A percentile compares a stretch with the other conserved stretches of the same genome.
phyloP scores from a whole-genome alignment of 2,113 vertebrate species.

The Psammodynastes pulverulentus region DNA sequence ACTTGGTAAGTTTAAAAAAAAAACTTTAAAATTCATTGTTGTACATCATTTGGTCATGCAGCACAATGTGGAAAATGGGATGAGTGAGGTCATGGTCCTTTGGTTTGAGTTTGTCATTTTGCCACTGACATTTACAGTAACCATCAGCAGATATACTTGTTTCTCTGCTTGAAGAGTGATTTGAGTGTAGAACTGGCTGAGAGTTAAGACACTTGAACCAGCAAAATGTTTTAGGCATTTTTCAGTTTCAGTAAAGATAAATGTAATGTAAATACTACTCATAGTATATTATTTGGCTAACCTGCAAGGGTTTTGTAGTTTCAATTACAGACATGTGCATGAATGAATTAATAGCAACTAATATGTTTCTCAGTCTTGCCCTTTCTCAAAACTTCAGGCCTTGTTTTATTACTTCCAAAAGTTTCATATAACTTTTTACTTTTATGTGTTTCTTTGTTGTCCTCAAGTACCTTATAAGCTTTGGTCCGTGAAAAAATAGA shows the following conservation, averaged over 20 bases:
- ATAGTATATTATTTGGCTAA: not conserved
- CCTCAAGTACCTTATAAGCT: not conserved
- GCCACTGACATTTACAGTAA: slow-evolving; percentile 10
- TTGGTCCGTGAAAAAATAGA: not conserved
- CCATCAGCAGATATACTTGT: not conserved
- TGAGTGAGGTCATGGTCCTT: not conserved
- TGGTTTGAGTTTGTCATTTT: slow-evolving; percentile 1
- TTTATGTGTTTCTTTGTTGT: not conserved
- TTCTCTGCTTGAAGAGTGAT: not conserved
- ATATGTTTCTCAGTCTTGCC: not conserved
- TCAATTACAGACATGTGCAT: not conserved
- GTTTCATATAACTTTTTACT: not conserved
- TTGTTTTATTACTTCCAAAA: not conserved
- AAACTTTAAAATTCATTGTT: not conserved
- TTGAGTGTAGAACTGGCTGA: not conserved
- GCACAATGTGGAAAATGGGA: not conserved
- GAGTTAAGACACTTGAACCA: not conserved
- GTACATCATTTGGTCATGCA: not conserved
- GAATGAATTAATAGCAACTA: not conserved
- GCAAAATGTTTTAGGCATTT: not conserved
- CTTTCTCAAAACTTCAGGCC: not conserved
- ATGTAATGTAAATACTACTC: not conserved
- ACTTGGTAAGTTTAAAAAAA: slow-evolving; percentile 43
- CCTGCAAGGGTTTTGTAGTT: not conserved
- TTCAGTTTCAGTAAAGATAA: not conserved